Base-by-base conservation (phyloP, 1,140 invertebrate species). In the Drosophila melanica region DNA sequence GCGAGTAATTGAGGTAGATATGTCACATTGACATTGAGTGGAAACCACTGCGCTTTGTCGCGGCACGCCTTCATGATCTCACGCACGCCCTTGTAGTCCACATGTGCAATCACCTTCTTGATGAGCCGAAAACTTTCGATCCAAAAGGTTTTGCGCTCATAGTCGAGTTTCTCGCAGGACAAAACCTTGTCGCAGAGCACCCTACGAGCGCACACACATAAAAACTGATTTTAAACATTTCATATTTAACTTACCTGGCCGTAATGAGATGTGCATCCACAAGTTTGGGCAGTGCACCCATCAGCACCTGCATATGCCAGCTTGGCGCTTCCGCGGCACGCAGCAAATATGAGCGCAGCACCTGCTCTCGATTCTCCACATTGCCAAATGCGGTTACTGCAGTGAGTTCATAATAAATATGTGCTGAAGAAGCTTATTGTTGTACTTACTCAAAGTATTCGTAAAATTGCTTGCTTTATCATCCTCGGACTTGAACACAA, bases 21-120 rank as follows among this genome's bases (percentile, higher is more conserved):
- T 41, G 95, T 95, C n/a, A 95, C 94, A 86, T 97, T 95, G 45
- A 97, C 92, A 79, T 94, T 94, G 0, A 94, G 92, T 7, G 97
- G 97, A 68, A 98, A 93, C 48, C 94, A 94, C 69, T 95, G 94
- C 1, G 97, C 95, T 93, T 98, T 98, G 85, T 99, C 97, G 86
- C 97, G 94, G 77, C 96, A 97, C 23, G 96, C 96, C 93, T 97
- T 98, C 96, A 98, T 97, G 41, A 98, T 96, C 93, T 97, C 97
- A 77, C 97, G 92, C 1, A 98, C 97, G 48, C 97, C 98, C 93
- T 99, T 99, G 90, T 99, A 99, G 92, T 98, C 97, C 10, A 99
- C 98, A 65, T 96, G 95, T 39, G 95, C 95, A 89, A 99, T 96
- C 64, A 98, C 96, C 86, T 95, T 95, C 77, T 95, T 94, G 44